Conservation (phyloP, 2,888 invertebrate species). For the Noctua pronuba region DNA sequence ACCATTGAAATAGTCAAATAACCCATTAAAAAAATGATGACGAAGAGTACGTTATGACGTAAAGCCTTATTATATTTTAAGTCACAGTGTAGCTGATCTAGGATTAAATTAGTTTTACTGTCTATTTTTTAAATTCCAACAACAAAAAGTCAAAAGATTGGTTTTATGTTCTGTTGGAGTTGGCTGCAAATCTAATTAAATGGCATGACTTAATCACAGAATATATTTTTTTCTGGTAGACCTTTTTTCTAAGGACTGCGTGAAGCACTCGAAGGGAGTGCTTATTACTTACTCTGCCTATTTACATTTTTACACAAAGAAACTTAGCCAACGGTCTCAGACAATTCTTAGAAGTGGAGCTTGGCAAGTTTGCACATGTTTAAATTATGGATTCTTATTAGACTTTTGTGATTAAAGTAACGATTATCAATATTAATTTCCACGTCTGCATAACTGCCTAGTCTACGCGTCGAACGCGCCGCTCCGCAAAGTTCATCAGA, state of each 20-base stretch:
- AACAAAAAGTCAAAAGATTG: background rate
- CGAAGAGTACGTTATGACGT: background rate
- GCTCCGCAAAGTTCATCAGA: slow-evolving; percentile 88
- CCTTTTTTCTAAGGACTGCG: background rate
- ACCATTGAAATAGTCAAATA: background rate
- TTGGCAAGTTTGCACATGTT: background rate
- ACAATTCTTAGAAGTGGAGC: background rate
- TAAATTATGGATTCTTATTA: background rate
- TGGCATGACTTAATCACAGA: background rate
- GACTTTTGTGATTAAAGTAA: background rate
- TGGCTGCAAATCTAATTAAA: background rate
- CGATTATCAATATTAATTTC: slow-evolving; percentile 15
- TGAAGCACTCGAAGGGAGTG: background rate
- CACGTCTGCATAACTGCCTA: slow-evolving; percentile 64
- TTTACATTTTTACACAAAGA: background rate
- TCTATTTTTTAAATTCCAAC: background rate
- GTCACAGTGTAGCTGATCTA: background rate
- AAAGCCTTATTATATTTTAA: background rate
- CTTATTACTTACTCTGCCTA: background rate
- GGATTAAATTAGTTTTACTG: background rate
- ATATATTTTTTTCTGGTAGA: background rate
- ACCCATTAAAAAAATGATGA: background rate
- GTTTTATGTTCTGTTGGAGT: background rate
- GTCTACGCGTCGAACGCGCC: slow-evolving; percentile 70
- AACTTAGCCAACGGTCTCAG: background rate